Evolutionary conservation across 2,113 vertebrate genomes (phyloP), one percentile per base, ranked within the genome.

Genomic region (Abramis brama): DNA sequence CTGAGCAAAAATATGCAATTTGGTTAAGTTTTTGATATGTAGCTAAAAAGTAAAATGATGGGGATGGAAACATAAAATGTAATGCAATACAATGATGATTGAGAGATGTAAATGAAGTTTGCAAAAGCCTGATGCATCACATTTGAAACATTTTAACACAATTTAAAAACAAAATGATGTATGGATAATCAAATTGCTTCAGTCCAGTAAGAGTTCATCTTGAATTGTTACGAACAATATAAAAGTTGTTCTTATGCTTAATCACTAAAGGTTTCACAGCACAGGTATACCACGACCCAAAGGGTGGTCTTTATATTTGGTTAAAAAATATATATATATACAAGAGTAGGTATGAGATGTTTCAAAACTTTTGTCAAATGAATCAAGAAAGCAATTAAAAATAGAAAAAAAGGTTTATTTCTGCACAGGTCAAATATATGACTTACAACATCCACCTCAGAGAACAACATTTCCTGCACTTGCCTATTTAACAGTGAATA

Each of bases 341-440:
- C 12, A 55, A 19, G 17, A 55, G 0, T 19, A 55, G 17, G 52
- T 7, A 55, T 55, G 52, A 21, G 21, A 8, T 2, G 55, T 21
- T 57, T 21, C 19, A 21, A 57, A 57, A 21, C 3, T 15, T 25
- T 3, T 45, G 15, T 74, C 47, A 33, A 77, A 55, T 21, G 15
- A 77, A 77, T 6, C 74, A 78, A 64, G 55, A 39, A n/a, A 36
- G 77, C 10, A 73, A 45, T 55, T 64, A 84, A 87, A 87, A 84
- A 86, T 86, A 81, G 77, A 89, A 86, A 84, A 89, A 45, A 55
- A 59, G 0, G 50, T 73, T 86, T 88, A 85, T 85, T 89, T 86
- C 9, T 86, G 21, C 52, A 45, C 64, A 43, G 36, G 75, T 74
- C 30, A 85, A 30, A 50, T 36, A 43, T 68, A 43, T 68, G 21